Percentiles rank a stretch among this genome's conserved stretches.
Evolutionary conservation across 2,797 vertebrate genomes (phyloP).

Genomic region (Cirrhinus molitorella): DNA sequence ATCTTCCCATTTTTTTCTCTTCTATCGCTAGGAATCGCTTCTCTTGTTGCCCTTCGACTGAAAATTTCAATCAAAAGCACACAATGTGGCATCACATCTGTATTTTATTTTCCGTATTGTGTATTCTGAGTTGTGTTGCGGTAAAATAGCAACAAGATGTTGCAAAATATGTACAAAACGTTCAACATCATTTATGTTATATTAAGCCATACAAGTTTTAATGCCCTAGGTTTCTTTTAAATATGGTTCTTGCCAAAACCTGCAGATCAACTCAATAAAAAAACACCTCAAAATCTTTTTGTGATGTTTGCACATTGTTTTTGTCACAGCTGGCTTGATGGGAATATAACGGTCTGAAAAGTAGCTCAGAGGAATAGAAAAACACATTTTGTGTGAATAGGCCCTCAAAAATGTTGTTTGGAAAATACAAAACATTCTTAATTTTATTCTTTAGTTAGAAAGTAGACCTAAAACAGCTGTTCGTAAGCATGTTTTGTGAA

Average conservation of each 20-base stretch:
- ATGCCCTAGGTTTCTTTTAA: neutral
- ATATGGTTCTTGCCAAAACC: neutral
- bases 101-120: too few species aligned
- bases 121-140: too few species aligned
- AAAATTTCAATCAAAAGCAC: too few species aligned
- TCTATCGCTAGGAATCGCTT: too few species aligned
- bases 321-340: too few species aligned
- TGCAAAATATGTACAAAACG: too few species aligned
- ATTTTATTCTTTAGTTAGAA: neutral
- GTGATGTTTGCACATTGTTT: neutral
- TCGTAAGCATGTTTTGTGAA: neutral
- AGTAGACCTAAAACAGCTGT: neutral
- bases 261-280: neutral
- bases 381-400: neutral
- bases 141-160: too few species aligned
- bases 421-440: neutral
- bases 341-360: neutral
- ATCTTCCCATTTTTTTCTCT: too few species aligned
- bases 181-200: too few species aligned
- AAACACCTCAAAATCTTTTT: neutral
- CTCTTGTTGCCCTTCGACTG: too few species aligned
- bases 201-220: too few species aligned
- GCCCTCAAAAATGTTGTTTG: neutral
- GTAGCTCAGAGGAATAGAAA: neutral
- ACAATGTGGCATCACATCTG: too few species aligned